Evolutionary conservation across 2,113 vertebrate genomes (phyloP), one percentile per base, ranked within the genome.

Genomic region (Clarias batrachus): DNA sequence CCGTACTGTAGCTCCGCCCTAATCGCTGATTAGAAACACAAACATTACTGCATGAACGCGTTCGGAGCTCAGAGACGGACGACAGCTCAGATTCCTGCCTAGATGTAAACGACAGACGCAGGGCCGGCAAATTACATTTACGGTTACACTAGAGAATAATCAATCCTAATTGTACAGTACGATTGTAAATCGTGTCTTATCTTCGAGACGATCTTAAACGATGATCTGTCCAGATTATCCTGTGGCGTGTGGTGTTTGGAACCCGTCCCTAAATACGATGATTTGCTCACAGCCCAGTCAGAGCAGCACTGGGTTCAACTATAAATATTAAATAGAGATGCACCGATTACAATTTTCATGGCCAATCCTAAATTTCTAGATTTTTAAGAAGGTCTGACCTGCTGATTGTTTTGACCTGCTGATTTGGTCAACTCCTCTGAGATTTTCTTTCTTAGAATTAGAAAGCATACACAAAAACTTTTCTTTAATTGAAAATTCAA

Each of bases 1-100:
- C 89, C 90, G 89, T 94, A 48, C 41, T 6, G 41, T 48, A 48
- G 92, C 94, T 91, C 87, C 59, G 89, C 88, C 92, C 91, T 91
- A 91, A 85, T 90, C 90, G 90, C 89, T 62, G 93, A 92, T 91
- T 92, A 89, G 88, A 89, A 65, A 59, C 86, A 87, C 78, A 83
- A 73, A 73, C 12, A 82, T 81, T 70, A 63, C 41, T 37, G 65
- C 60, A 48, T 52, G 30, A 16, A 65, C 70, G 86, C 76, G 17
- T 80, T 86, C 83, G 57, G 81, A 76, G 41, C 6, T 7, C 41
- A 48, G 87, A 79, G 85, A 63, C 37, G 14, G 68, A 86, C 21
- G 80, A 65, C 33, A 71, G 68, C 86, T 74, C 30, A 23, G 16
- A 68, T 30, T 30, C 30, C 81, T 23, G 80, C 84, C 33, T 87